Base-by-base conservation (phyloP, 2,888 invertebrate species). In the Lepidonotus clava region DNA sequence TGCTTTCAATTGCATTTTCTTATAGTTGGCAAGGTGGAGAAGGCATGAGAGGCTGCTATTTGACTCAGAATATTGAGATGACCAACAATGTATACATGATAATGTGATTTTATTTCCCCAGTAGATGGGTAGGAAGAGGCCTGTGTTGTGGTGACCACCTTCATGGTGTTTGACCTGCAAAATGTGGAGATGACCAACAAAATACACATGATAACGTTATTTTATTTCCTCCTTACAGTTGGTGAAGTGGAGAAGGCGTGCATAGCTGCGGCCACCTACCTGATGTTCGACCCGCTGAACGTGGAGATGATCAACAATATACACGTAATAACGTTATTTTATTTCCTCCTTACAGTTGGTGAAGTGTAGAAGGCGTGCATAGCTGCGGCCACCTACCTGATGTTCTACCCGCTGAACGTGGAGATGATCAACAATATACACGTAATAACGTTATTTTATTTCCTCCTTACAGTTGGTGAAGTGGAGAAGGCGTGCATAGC, bases 341-440 rank as follows among this genome's bases (percentile, higher is more conserved):
- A 18, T 53, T n/a, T 34, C 21, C 76, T 34, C 21, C 18, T 88
- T 87, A 0, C 86, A 89, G 89, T 61, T n/a, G 83, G 83, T 6
- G 38, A 89, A 46, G 6, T 86, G 66, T 51, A 71, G 76, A 61
- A 77, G 41, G 88, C 89, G 2, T 84, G 86, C 11, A 67, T 53
- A 40, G 61, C 53, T 18, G 84, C 66, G 21, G 86, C 51, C 2
- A 83, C 87, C 38, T 87, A 76, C 77, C 87, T 88, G 2, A 28
- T 87, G n/a, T 84, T 83, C 51, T 38, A 86, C 4, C 90, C 90
- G 14, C 56, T 24, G 0, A 86, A 89, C 71, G 76, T 86, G 40
- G 41, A 61, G 40, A 88, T 88, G 88, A 38, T 53, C 34, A 61
- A 66, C n/a, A 90, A 90, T 87, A 88, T n/a, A n/a, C n/a, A n/a